Percentiles rank a stretch among this genome's conserved stretches.
Conservation (phyloP, 1,140 invertebrate species). For the Monomorium pharaonis region DNA sequence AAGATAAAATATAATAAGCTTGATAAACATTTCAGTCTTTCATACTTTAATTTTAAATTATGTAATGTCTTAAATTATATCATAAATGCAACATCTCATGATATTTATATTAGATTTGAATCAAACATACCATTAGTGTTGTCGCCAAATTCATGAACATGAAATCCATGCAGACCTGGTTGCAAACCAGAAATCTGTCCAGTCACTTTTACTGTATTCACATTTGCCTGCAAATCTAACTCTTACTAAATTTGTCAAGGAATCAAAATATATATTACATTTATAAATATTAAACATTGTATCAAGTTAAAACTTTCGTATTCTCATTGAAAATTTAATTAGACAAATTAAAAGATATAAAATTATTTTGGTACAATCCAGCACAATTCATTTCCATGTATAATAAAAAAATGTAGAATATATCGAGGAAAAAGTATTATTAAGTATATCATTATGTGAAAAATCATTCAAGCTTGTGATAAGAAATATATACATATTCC, state of each 20-base stretch:
- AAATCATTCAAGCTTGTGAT: neutral
- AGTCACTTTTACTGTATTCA: conserved; percentile 87
- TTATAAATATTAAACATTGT: neutral
- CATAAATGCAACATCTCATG: neutral
- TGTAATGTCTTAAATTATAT: neutral
- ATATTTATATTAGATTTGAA: neutral
- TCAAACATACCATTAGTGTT: conserved; percentile 91
- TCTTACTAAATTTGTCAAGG: conserved; percentile 3
- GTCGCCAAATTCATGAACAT: conserved; percentile 99
- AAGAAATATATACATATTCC: too few species aligned
- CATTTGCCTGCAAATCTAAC: conserved; percentile 81
- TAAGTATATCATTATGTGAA: neutral
- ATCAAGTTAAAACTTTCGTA: neutral
- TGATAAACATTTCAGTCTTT: neutral
- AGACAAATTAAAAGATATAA: neutral
- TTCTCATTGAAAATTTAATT: neutral
- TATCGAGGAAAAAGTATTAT: neutral
- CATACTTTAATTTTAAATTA: neutral
- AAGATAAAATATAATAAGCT: too few species aligned
- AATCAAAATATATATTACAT: neutral
- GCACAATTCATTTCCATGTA: neutral
- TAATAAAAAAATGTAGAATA: neutral
- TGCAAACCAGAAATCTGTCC: conserved; percentile 90
- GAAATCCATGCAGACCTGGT: conserved; percentile 95
- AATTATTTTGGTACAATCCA: neutral